Evolutionary conservation across 2,113 vertebrate species (phyloP), one percentile per base, ranked within the genome.

Genomic region (Bagarius yarrelli): DNA sequence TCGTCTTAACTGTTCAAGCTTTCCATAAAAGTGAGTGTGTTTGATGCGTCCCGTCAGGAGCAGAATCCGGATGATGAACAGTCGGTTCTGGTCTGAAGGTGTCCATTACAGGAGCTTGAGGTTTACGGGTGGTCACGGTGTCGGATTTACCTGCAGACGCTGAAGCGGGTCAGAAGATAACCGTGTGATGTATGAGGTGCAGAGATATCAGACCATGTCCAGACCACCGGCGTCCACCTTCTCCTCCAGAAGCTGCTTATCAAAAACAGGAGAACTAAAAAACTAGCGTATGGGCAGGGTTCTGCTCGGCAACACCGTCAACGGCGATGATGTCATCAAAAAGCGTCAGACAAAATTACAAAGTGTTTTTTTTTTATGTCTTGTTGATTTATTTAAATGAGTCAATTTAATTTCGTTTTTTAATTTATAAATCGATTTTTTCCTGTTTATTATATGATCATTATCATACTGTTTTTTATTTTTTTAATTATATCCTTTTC

Each of bases 81-180:
- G 25, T 14, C 5, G 27, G 56, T n/a, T 25, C 56, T 23, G 56
- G 4, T 25, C 25, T 61, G 6, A 34, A 2, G 59, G 83, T 76
- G 66, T 77, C 76, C 32, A 66, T 85, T 82, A 82, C 72, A 52
- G 40, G 27, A 36, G 55, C 53, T 66, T 59, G 30, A 30, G 27
- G 69, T 82, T 82, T 69, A 82, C 67, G 30, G 70, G 85, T 66
- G 57, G 72, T 69, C 80, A 61, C 34, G 74, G 55, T 84, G 79
- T 83, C 64, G 81, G 59, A 55, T 57, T 78, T 67, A 80, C 77
- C 47, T 76, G 72, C 40, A 59, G 64, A 57, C 64, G 12, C 21
- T 44, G 34, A 44, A 44, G 64, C 50, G 44, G 63, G 69, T 76
- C 76, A 50, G 36, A 50, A 79, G 83, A 84, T 80, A 75, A 19